Evolutionary conservation across 1,140 invertebrate genomes (phyloP).

Genomic region (Triops cancriformis): DNA sequence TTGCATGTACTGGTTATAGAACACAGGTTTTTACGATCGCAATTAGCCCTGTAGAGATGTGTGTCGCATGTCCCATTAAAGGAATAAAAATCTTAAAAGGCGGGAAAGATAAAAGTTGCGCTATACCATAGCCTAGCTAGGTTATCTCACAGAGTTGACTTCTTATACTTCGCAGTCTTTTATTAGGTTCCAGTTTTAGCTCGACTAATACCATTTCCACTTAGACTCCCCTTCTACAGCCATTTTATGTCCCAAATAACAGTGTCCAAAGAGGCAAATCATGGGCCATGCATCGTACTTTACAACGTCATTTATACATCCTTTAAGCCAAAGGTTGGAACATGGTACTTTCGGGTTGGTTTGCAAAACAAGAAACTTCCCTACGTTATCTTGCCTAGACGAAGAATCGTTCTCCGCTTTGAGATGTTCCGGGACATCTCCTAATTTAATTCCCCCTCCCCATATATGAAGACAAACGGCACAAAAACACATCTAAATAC

Average conservation of each 20-base stretch:
- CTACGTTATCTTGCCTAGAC: neutral
- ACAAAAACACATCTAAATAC: neutral
- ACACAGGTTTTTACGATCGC: neutral
- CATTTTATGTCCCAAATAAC: neutral
- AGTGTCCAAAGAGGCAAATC: conserved; percentile 9
- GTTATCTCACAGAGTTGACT: neutral
- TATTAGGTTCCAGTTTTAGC: conserved; percentile 2
- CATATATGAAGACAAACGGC: neutral
- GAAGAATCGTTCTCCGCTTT: neutral
- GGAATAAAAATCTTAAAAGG: neutral
- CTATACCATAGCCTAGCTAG: neutral
- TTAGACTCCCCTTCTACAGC: neutral
- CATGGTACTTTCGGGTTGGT: neutral
- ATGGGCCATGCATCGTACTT: conserved; percentile 8
- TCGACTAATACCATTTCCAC: neutral
- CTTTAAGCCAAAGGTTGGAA: neutral
- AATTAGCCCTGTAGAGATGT: neutral
- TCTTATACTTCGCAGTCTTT: neutral
- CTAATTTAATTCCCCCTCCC: neutral
- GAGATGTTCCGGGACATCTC: neutral
- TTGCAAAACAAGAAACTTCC: neutral
- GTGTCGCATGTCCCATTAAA: neutral
- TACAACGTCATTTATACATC: conserved; percentile 1
- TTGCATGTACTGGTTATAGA: no score
- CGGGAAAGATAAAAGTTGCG: neutral